Base-by-base conservation (phyloP, 2,113 vertebrate species). In the Solea senegalensis region DNA sequence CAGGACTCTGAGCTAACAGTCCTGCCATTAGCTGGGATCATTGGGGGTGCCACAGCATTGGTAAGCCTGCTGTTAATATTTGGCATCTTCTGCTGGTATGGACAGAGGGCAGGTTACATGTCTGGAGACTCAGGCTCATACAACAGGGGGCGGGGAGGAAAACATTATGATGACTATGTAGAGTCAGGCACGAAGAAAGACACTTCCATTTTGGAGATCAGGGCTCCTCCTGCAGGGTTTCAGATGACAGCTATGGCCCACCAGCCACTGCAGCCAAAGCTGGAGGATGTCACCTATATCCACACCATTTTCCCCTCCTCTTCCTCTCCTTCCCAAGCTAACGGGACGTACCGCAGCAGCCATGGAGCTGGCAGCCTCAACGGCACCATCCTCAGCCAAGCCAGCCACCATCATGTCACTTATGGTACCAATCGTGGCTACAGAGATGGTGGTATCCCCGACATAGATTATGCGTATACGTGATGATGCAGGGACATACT, bases 161-260 rank as follows among this genome's bases (percentile, higher is more conserved):
- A 96, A 80, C 94, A 94, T 79, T 96, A 95, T 39, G 96, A 96
- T 9, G 95, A 96, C 89, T 97, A 96, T 55, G 89, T 96, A 69
- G 96, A 98, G 83, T 96, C 96, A 0, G 96, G 96, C 62, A 98
- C 96, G 78, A 98, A 97, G 92, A 98, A 98, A 90, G 96, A 98
- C 83, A 96, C 95, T 75, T 97, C 96, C 65, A 97, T 98, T 78
- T 91, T 98, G 88, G 96, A 98, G 72, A 96, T 97, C 78, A 93
- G 95, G 11, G 95, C 95, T 28, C 95, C 95, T 0, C 89, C 90
- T 0, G 76, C 89, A 57, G 95, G 96, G 57, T 93, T 98, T 68
- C 96, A 96, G 85, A 98, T 97, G 95, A 94, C 96, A 52, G 94
- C 96, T 53, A 90, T 95, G 92, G 95, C 96, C 80, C 95, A 95